These are phyloP conservation scores for Zaprionus inermis DNA, from an alignment of 1,140 invertebrate species.

Conservation along the genomic window DNA sequence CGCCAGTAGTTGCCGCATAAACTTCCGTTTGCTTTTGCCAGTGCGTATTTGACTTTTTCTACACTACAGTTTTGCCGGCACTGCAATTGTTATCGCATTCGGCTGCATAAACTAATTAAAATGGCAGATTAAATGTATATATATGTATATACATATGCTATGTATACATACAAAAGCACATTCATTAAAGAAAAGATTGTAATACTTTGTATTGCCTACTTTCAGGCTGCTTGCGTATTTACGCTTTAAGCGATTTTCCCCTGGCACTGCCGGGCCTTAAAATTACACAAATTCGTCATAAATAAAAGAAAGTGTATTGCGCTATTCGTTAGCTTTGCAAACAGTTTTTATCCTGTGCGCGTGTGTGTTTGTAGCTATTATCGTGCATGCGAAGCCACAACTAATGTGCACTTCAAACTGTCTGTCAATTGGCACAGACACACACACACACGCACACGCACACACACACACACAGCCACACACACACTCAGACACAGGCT, in stretches of 20 bases:
- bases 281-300: not conserved
- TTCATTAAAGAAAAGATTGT: no score
- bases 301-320: conserved; percentile 13
- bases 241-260: no score
- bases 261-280: no score
- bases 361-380: conserved; percentile 41
- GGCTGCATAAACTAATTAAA: no score
- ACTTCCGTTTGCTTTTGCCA: conserved; percentile 61
- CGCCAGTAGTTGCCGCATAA: conserved; percentile 38
- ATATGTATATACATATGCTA: no score
- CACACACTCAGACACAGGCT: not conserved
- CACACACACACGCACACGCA: conserved; percentile 9
- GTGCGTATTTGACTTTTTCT: conserved; percentile 52
- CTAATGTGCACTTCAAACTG: conserved; percentile 70
- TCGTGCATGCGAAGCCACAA: conserved; percentile 66
- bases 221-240: no score
- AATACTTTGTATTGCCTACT: no score
- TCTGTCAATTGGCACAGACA: conserved; percentile 61
- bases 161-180: no score
- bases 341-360: not conserved
- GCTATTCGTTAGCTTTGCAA: not conserved
- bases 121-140: no score
- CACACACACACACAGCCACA: conserved; percentile 1
- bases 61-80: conserved; percentile 1
- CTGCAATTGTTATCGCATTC: no score